Percentiles rank a stretch among this genome's conserved stretches.
phyloP scores from a whole-genome alignment of 2,888 invertebrate species.

The Hemithea aestivaria region DNA sequence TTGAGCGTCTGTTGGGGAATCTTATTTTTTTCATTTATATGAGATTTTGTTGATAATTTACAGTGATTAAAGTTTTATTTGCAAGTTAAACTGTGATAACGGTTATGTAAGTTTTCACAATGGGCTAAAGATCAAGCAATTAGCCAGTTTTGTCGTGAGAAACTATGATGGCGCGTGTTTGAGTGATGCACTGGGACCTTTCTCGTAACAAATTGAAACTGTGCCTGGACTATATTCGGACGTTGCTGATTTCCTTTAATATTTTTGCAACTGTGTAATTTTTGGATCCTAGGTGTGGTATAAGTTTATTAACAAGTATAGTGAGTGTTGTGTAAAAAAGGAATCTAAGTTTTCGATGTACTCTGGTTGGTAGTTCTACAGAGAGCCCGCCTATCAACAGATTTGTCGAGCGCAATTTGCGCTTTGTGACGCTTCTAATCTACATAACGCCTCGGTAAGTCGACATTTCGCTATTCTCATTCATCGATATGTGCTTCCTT shows the following conservation, averaged over 20 bases:
- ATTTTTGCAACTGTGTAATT: conserved; percentile 44
- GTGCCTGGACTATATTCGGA: conserved; percentile 49
- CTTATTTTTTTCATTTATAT: conserved; percentile 24
- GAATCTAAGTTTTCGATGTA: conserved; percentile 66
- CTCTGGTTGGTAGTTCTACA: conserved; percentile 37
- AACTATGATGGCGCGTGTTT: conserved; percentile 69
- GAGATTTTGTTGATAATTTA: conserved; percentile 3
- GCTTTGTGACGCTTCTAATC: conserved; percentile 38
- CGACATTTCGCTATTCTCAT: conserved; percentile 39
- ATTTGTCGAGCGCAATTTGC: conserved; percentile 48
- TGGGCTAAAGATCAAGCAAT: conserved; percentile 25
- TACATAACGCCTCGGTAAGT: conserved; percentile 41
- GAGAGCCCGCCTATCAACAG: conserved; percentile 43
- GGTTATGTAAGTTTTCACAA: conserved; percentile 23
- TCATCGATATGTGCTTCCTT: conserved; percentile 37
- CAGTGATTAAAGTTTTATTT: conserved; percentile 31
- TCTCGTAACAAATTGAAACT: conserved; percentile 65
- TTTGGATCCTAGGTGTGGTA: conserved; percentile 33
- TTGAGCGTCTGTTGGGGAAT: conserved; percentile 50
- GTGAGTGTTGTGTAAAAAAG: conserved; percentile 49
- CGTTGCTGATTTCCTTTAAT: conserved; percentile 48
- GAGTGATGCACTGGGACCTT: conserved; percentile 50
- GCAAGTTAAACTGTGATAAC: conserved; percentile 31
- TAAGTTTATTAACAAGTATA: conserved; percentile 28
- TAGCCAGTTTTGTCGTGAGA: conserved; percentile 30